Evolutionary conservation across 2,797 vertebrate genomes (phyloP).

Genomic region (Cheirogaleus major): DNA sequence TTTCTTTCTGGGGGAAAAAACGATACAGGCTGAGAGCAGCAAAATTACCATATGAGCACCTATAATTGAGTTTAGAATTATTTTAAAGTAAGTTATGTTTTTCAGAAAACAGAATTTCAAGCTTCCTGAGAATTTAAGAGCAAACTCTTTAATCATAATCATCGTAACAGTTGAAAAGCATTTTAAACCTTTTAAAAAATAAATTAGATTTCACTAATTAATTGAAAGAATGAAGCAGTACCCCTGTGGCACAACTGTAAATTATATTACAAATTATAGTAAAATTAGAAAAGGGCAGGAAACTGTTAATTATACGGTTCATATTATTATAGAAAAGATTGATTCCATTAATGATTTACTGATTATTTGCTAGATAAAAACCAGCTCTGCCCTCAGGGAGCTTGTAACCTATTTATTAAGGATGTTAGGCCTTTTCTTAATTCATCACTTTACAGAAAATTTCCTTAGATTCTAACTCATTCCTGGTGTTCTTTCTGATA

Average conservation of each 20-base stretch:
- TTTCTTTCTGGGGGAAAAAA: conserved; percentile 7
- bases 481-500: background rate
- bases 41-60: background rate
- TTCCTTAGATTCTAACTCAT: background rate
- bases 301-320: background rate
- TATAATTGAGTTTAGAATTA: conserved; percentile 46
- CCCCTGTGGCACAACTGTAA: background rate
- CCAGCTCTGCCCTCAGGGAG: background rate
- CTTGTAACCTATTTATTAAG: conserved; percentile 26
- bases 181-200: conserved; percentile 34
- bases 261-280: conserved; percentile 25
- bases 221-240: background rate
- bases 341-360: background rate
- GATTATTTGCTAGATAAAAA: conserved; percentile 27
- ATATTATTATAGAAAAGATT: conserved; percentile 34
- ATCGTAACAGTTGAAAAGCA: conserved; percentile 1
- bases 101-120: conserved; percentile 50
- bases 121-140: conserved; percentile 34
- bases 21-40: background rate
- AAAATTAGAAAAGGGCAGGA: conserved; percentile 6
- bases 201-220: conserved; percentile 38
- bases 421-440: background rate
- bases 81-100: conserved; percentile 46
- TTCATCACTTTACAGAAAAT: conserved; percentile 15
- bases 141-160: conserved; percentile 25